These are phyloP conservation scores for Ophiodon elongatus DNA, from an alignment of 2,113 vertebrate species.

Conservation along the genomic window DNA sequence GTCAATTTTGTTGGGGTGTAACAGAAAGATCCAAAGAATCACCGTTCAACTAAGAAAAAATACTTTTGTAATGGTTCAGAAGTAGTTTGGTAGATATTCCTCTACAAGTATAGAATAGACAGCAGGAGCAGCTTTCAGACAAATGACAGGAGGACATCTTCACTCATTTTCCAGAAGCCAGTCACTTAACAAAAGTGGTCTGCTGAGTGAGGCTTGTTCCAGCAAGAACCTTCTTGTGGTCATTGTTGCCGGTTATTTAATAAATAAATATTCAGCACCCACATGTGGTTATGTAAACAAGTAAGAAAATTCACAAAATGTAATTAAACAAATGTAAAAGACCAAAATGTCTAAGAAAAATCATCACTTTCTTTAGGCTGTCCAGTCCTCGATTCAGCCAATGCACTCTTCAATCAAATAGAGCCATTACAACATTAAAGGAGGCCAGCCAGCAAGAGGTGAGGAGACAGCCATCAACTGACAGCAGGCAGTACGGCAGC, in stretches of 20 bases:
- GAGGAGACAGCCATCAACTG: background rate
- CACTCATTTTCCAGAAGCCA: background rate
- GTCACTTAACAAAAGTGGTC: background rate
- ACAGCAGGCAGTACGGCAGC: background rate
- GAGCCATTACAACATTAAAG: background rate
- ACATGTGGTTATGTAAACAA: background rate
- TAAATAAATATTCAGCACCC: background rate
- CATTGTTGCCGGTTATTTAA: background rate
- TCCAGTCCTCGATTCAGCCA: background rate
- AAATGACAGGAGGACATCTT: background rate
- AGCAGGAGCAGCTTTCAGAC: background rate
- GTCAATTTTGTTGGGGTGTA: background rate
- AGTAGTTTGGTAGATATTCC: background rate
- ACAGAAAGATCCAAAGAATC: background rate
- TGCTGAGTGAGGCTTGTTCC: background rate
- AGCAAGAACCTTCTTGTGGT: background rate
- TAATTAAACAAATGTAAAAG: background rate
- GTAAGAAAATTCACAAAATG: background rate
- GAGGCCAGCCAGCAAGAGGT: background rate
- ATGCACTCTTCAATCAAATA: background rate
- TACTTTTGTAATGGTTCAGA: background rate
- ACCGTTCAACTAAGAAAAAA: background rate
- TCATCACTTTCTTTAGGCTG: background rate
- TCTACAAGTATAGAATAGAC: background rate
- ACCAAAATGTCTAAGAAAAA: background rate